These are phyloP conservation scores for Brachypalpus laphriformis DNA, from an alignment of 2,888 invertebrate genomes.

Conservation along the genomic window DNA sequence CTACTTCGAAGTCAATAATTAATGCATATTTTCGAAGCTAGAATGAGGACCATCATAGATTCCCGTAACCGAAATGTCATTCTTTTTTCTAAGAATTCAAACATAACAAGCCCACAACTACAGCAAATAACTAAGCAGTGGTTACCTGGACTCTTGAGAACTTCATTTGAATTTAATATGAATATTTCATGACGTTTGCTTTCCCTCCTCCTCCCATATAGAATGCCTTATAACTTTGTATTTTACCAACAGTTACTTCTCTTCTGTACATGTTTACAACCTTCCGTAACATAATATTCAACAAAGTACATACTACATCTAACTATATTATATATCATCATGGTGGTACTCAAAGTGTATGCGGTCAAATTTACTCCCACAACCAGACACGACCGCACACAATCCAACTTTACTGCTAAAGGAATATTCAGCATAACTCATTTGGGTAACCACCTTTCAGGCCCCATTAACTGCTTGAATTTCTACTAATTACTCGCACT, in stretches of 20 bases:
- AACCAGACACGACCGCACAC: background rate
- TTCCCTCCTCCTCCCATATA: background rate
- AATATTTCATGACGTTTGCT: background rate
- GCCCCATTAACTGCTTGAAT: conserved; percentile 57
- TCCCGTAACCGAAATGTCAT: no score
- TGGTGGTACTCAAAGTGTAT: background rate
- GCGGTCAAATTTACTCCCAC: background rate
- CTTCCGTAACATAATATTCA: background rate
- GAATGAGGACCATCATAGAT: no score
- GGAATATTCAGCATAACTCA: conserved; percentile 29
- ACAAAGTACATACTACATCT: background rate
- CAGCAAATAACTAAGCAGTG: background rate
- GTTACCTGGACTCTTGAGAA: background rate
- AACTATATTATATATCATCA: background rate
- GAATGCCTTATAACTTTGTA: background rate
- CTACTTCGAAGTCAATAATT: no score
- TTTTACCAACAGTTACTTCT: background rate
- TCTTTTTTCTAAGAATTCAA: background rate
- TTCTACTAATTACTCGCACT: conserved; percentile 43
- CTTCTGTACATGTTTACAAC: background rate
- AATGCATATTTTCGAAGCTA: no score
- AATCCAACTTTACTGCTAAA: background rate
- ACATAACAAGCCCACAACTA: background rate
- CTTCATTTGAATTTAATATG: background rate
- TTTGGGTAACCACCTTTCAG: conserved; percentile 49